Conservation (phyloP, 2,888 invertebrate species). For the Himalopsyche japonica region DNA sequence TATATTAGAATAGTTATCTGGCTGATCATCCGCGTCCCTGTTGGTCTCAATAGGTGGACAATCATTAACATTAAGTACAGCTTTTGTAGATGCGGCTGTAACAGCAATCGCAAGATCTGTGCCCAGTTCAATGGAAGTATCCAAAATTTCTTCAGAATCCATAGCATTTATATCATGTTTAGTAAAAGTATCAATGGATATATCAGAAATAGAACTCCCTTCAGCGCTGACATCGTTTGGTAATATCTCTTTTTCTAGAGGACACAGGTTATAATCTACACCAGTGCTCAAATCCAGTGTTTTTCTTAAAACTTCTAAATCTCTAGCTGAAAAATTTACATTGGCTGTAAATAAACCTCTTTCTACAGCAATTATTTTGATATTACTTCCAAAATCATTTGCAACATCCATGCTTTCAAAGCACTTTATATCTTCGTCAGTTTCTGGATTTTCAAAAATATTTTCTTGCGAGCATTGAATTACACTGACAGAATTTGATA, state of each 20-base stretch:
- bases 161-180: background rate
- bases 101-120: background rate
- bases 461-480: background rate
- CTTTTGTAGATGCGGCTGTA: background rate
- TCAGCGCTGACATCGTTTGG: background rate
- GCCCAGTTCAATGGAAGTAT: background rate
- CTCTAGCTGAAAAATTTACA: background rate
- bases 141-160: background rate
- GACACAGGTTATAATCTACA: background rate
- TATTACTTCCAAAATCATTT: background rate
- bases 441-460: background rate
- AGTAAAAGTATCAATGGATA: background rate
- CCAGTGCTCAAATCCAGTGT: background rate
- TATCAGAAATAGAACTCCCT: background rate
- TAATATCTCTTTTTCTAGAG: background rate
- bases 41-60: background rate
- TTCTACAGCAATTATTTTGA: background rate
- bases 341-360: background rate
- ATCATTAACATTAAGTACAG: background rate
- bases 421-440: background rate
- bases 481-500: background rate
- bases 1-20: background rate
- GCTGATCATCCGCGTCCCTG: background rate
- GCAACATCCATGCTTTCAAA: background rate
- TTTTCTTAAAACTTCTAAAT: background rate